Evolutionary conservation across 2,113 vertebrate species (phyloP).

Genomic region (Malaclemys terrapin): DNA sequence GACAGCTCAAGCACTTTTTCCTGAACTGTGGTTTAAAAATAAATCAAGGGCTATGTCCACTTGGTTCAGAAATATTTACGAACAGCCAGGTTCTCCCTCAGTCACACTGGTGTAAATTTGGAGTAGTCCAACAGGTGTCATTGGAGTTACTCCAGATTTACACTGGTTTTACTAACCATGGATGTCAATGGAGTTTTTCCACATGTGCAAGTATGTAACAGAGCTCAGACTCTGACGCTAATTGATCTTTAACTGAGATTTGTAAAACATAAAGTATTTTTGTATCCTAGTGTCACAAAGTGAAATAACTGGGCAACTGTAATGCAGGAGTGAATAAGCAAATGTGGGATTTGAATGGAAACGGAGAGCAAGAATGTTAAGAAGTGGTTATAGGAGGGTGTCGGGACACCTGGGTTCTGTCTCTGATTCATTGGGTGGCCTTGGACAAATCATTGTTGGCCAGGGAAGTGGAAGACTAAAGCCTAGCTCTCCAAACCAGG

Average conservation of each 20-base stretch:
- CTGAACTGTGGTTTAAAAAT: neutral
- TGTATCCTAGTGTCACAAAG: neutral
- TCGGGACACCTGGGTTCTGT: rapidly evolving
- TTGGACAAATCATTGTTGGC: neutral
- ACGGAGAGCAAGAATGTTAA: neutral
- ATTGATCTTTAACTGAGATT: neutral
- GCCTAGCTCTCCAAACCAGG: neutral
- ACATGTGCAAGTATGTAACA: too few relatives aligned
- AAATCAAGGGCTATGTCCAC: neutral
- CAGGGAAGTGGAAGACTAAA: rapidly evolving
- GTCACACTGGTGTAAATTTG: neutral
- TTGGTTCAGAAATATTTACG: neutral
- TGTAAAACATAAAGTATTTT: neutral
- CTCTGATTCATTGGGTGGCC: neutral
- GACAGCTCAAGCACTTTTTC: too few relatives aligned
- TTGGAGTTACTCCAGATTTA: neutral
- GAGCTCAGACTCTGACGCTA: neutral
- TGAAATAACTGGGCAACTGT: neutral
- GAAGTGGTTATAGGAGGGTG: neutral
- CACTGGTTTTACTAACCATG: too few relatives aligned
- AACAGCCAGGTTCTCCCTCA: neutral
- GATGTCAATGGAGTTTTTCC: neutral
- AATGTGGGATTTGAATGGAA: neutral
- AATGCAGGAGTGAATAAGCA: neutral
- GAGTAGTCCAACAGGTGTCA: neutral